Conservation (phyloP, 2,797 vertebrate genomes). For the Mormyrops boulengeri region DNA sequence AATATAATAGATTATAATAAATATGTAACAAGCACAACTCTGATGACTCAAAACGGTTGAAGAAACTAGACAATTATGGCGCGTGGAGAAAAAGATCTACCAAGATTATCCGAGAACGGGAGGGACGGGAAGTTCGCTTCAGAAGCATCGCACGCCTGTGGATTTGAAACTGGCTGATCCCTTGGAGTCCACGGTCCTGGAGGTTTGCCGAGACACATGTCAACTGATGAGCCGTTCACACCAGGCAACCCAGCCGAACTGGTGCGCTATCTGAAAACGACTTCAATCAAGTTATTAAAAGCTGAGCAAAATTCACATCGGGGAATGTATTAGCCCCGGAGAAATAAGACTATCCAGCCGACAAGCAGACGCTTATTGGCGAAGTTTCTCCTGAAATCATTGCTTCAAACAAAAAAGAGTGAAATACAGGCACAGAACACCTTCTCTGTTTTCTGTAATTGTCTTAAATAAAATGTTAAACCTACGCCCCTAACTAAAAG, state of each 20-base stretch:
- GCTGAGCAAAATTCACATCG: neutral
- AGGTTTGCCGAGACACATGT: neutral
- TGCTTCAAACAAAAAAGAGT: neutral
- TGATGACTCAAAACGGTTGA: neutral
- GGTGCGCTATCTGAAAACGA: neutral
- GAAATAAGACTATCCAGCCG: neutral
- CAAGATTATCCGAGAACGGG: neutral
- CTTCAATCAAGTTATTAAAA: slow-evolving; percentile 2
- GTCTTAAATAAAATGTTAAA: slow-evolving; percentile 25
- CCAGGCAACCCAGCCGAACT: neutral
- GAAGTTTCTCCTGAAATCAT: neutral
- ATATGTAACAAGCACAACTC: neutral
- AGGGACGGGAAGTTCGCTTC: neutral
- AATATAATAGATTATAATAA: neutral
- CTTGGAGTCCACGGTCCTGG: neutral
- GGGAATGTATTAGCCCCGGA: neutral
- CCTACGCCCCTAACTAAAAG: slow-evolving; percentile 17
- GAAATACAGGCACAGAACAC: slow-evolving; percentile 9
- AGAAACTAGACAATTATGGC: neutral
- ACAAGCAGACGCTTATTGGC: neutral
- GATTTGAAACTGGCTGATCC: neutral
- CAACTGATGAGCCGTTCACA: neutral
- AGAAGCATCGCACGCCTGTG: neutral
- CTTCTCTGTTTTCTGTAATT: slow-evolving; percentile 8
- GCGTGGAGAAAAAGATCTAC: neutral